Evolutionary conservation across 2,888 invertebrate genomes (phyloP).

Genomic region (Lasius platythorax): DNA sequence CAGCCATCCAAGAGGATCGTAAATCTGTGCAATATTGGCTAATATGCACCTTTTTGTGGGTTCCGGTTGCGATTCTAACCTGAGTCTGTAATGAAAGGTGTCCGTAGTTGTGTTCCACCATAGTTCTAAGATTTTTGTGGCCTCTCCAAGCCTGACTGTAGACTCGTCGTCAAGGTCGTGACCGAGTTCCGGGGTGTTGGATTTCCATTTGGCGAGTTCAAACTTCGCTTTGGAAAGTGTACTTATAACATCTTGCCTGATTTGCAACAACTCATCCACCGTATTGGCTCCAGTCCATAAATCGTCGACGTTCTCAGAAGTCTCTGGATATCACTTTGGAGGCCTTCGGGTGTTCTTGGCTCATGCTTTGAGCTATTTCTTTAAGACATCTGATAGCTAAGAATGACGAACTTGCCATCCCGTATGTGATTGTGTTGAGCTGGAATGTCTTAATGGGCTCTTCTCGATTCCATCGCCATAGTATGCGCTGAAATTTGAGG

Average conservation of each 20-base stretch:
- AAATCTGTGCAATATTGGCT: background rate
- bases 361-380: background rate
- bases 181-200: background rate
- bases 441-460: background rate
- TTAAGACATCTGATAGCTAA: background rate
- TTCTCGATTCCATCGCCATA: background rate
- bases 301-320: background rate
- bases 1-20: background rate
- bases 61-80: background rate
- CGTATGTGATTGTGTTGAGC: background rate
- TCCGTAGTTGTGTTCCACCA: background rate
- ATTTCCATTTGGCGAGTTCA: background rate
- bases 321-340: background rate
- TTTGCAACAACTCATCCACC: too few species aligned
- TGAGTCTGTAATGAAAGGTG: background rate
- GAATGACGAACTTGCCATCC: background rate
- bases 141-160: background rate
- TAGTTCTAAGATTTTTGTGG: background rate
- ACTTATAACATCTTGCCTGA: background rate
- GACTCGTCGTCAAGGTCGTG: too few species aligned
- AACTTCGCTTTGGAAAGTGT: background rate
- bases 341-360: too few species aligned
- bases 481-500: background rate
- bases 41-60: background rate
- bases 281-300: background rate